phyloP scores from a whole-genome alignment of 1,140 invertebrate species.

The Pectinophora gossypiella region DNA sequence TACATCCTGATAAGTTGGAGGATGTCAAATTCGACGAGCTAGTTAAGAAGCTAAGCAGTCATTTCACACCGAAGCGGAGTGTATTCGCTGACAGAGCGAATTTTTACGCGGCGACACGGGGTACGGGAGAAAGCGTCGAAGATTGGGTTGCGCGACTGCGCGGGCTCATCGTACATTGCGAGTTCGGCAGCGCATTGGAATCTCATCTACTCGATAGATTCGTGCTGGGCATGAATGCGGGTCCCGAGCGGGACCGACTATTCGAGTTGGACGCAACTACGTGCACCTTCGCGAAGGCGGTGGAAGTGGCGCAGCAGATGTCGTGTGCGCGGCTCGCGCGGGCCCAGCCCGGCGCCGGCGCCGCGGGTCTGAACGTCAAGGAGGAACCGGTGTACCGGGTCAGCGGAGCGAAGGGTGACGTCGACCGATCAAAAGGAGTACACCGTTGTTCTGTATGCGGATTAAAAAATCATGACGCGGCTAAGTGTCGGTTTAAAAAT shows the following conservation, averaged over 20 bases:
- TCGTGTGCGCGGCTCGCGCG: background rate
- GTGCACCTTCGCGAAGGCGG: background rate
- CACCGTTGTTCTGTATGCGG: background rate
- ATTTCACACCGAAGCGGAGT: slow-evolving; percentile 3
- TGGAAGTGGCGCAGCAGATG: slow-evolving; percentile 1
- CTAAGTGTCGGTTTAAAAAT: background rate
- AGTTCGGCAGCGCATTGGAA: background rate
- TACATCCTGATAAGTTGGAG: slow-evolving; percentile 3
- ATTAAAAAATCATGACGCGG: background rate
- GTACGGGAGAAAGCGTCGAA: background rate
- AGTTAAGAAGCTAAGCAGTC: background rate
- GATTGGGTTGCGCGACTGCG: background rate
- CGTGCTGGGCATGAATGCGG: background rate
- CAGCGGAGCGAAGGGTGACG: background rate
- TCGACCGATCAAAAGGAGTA: background rate
- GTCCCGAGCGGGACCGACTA: background rate
- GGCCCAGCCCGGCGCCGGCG: no score
- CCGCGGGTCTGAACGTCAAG: background rate
- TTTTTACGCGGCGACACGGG: slow-evolving; percentile 3
- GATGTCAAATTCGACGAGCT: background rate
- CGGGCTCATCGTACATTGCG: slow-evolving; percentile 1
- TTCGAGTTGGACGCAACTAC: background rate
- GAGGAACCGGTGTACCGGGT: background rate
- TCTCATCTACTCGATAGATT: background rate
- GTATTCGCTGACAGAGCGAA: slow-evolving; percentile 4